Evolutionary conservation across 2,113 vertebrate species (phyloP).

Genomic region (Embiotoca jacksoni): DNA sequence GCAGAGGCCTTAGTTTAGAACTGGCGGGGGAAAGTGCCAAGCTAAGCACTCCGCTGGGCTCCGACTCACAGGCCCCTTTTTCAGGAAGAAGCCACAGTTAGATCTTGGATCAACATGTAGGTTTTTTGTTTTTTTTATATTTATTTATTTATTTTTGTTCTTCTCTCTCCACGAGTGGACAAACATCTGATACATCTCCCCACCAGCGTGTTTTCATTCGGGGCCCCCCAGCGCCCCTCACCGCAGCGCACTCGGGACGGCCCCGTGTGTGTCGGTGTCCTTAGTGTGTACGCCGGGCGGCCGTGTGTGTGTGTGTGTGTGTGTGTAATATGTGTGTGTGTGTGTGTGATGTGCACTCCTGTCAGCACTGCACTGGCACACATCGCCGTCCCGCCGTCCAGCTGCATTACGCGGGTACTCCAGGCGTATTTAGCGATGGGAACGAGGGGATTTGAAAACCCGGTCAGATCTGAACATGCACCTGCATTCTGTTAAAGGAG

Average conservation of each 20-base stretch:
- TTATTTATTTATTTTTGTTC: no score
- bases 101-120: conserved; percentile 70
- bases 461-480: background rate
- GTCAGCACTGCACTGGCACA: conserved; percentile 17
- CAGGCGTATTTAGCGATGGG: conserved; percentile 33
- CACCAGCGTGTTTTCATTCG: conserved; percentile 76
- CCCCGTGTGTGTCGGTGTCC: conserved; percentile 35
- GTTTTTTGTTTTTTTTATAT: conserved; percentile 5
- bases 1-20: conserved; percentile 50
- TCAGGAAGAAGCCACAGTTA: conserved; percentile 66
- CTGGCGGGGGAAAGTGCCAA: conserved; percentile 52
- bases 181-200: conserved; percentile 71
- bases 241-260: conserved; percentile 65
- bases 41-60: conserved; percentile 57
- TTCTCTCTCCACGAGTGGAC: conserved; percentile 30
- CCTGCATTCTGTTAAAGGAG: background rate
- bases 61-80: conserved; percentile 46
- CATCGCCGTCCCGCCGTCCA: conserved; percentile 16
- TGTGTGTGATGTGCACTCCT: conserved; percentile 40
- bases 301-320: conserved; percentile 33
- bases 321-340: conserved; percentile 50
- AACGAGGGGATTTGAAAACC: background rate
- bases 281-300: conserved; percentile 5
- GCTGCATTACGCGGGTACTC: conserved; percentile 37
- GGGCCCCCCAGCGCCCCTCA: conserved; percentile 51